Evolutionary conservation across 2,797 vertebrate genomes (phyloP).

Genomic region (Girardinus metallicus): DNA sequence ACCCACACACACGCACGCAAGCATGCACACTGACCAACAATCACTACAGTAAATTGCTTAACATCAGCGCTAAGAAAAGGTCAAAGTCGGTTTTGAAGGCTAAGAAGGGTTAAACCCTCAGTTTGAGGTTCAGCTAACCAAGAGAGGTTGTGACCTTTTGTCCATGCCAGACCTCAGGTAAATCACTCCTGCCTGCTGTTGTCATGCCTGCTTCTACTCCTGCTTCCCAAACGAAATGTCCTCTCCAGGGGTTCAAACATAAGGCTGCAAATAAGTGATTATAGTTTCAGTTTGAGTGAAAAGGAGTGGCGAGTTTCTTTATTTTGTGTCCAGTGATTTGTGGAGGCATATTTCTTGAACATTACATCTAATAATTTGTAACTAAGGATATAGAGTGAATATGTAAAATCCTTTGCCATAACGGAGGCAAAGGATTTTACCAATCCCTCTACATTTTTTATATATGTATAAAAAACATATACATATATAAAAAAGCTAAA

Average conservation of each 20-base stretch:
- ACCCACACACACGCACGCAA: conserved; percentile 23
- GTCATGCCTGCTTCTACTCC: conserved; percentile 22
- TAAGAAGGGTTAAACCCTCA: conserved; percentile 68
- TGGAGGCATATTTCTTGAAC: not conserved
- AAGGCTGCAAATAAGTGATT: conserved; percentile 52
- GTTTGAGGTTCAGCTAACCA: conserved; percentile 63
- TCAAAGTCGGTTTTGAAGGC: conserved; percentile 64
- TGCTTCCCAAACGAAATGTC: conserved; percentile 23
- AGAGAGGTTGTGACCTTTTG: conserved; percentile 67
- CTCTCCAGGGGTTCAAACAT: conserved; percentile 48
- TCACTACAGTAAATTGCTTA: conserved; percentile 59
- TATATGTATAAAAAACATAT: too few relatives aligned
- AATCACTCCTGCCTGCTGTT: conserved; percentile 29
- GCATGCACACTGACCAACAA: conserved; percentile 32
- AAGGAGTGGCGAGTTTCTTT: not conserved
- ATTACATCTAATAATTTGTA: not conserved
- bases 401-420: not conserved
- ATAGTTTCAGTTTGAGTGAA: not conserved
- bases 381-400: not conserved
- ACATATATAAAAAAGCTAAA: not conserved
- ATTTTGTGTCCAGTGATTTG: not conserved
- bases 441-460: not conserved
- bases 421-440: too few relatives aligned
- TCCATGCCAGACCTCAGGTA: conserved; percentile 44
- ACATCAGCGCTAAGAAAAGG: conserved; percentile 65